Evolutionary conservation across 2,797 vertebrate species (phyloP).

Genomic region (Cyclura pinguis): DNA sequence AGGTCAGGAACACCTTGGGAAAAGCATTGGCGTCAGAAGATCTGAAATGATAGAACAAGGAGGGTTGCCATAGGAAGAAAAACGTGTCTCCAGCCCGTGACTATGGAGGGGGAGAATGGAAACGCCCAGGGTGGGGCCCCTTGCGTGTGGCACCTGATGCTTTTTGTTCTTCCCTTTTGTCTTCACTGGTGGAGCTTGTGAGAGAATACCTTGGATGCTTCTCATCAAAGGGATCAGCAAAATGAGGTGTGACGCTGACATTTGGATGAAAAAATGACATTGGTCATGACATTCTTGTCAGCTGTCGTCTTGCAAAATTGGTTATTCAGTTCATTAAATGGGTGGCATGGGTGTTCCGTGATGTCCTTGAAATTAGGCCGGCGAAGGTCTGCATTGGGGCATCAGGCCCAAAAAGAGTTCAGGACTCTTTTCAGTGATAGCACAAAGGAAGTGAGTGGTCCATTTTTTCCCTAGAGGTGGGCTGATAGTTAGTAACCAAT

Average conservation of each 20-base stretch:
- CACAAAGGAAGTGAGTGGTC: neutral
- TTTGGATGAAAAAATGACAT: neutral
- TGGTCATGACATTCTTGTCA: neutral
- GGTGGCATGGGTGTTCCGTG: neutral
- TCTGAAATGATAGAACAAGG: neutral
- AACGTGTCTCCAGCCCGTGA: fast-evolving
- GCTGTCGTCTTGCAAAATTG: neutral
- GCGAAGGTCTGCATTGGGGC: neutral
- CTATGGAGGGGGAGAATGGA: neutral
- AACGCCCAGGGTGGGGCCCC: neutral
- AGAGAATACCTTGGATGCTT: neutral
- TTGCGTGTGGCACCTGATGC: neutral
- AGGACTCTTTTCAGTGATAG: neutral
- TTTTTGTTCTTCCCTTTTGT: neutral
- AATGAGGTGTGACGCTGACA: neutral
- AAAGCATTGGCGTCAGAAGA: neutral
- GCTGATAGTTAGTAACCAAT: neutral
- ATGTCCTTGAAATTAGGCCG: neutral
- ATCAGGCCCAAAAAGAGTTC: neutral
- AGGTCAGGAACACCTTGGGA: conserved; percentile 26
- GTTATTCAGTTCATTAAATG: fast-evolving
- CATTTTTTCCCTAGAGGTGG: fast-evolving
- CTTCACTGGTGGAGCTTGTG: conserved; percentile 25
- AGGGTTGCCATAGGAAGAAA: neutral
- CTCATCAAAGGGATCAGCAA: neutral